Evolutionary conservation across 2,113 vertebrate species (phyloP).

Genomic region (Onychostoma macrolepis): DNA sequence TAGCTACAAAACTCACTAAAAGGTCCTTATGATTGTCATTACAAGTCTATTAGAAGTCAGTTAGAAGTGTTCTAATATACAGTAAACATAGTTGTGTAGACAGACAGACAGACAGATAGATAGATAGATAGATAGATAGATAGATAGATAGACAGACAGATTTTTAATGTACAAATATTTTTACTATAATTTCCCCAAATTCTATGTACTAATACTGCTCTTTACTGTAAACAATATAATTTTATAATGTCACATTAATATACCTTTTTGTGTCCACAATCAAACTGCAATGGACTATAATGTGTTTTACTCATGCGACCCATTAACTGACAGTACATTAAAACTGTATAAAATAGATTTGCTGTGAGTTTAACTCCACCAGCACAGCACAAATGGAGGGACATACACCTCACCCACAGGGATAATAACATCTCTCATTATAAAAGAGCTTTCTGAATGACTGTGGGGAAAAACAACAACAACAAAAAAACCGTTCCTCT

Average conservation of each 20-base stretch:
- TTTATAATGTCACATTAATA: background rate
- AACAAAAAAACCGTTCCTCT: no score
- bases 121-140: background rate
- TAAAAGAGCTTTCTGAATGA: background rate
- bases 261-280: background rate
- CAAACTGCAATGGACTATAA: background rate
- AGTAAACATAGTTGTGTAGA: background rate
- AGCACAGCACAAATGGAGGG: constrained; percentile 2
- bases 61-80: background rate
- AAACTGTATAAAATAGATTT: constrained; percentile 1
- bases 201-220: background rate
- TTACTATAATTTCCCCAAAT: no score
- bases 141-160: background rate
- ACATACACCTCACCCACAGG: background rate
- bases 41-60: background rate
- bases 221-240: background rate
- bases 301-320: background rate
- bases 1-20: background rate
- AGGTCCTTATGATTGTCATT: background rate
- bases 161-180: no score
- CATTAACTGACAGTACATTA: background rate
- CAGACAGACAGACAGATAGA: fast-evolving
- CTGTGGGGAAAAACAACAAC: background rate
- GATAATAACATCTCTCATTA: constrained; percentile 28
- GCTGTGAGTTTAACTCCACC: constrained; percentile 17